Evolutionary conservation across 2,113 vertebrate species (phyloP).

Genomic region (Acanthisitta chloris): DNA sequence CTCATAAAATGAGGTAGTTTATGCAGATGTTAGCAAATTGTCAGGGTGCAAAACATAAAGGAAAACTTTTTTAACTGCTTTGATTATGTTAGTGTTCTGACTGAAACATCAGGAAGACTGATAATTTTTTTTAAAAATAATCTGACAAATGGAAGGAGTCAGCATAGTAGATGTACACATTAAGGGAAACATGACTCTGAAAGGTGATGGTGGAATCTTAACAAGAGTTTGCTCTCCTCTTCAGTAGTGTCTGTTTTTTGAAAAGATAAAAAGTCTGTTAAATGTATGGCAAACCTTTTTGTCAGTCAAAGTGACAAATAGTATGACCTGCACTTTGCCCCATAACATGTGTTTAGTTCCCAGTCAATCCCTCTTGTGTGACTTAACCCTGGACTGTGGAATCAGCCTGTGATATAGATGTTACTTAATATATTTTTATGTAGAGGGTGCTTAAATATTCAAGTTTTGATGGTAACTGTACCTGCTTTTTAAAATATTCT

Average conservation of each 20-base stretch:
- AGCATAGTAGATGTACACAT: accelerated
- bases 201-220: not conserved
- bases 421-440: not conserved
- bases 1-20: not conserved
- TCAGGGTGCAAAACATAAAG: not conserved
- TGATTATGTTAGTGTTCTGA: not conserved
- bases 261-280: not conserved
- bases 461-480: not conserved
- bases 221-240: not conserved
- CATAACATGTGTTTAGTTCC: not conserved
- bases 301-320: not conserved
- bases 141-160: not conserved
- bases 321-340: not conserved
- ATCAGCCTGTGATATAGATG: not conserved
- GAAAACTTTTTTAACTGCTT: not conserved
- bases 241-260: not conserved
- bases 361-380: not conserved
- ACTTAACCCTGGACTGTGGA: not conserved
- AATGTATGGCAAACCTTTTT: not conserved
- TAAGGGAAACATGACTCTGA: not conserved
- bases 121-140: not conserved
- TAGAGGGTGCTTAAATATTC: not conserved
- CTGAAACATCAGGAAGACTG: not conserved
- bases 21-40: not conserved
- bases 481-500: not conserved